Conservation (phyloP, 2,888 invertebrate genomes). For the Caradrina clavipalpis region DNA sequence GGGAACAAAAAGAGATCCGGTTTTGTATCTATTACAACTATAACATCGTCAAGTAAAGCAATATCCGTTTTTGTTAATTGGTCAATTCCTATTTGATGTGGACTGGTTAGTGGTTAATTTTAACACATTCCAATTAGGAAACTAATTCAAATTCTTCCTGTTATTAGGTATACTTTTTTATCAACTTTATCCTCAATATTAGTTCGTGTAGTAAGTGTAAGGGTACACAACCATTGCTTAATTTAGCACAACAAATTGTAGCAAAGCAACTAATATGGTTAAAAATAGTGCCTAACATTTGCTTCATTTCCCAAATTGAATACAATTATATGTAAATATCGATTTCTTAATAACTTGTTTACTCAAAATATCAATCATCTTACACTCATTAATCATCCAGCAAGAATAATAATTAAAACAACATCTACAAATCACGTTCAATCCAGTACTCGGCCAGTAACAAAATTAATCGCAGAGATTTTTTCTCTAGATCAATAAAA, state of each 20-base stretch:
- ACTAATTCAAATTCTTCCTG: background rate
- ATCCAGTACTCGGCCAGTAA: conserved; percentile 64
- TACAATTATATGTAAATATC: conserved; percentile 23
- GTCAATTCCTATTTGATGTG: background rate
- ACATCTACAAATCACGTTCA: conserved; percentile 47
- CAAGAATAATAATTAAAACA: conserved; percentile 52
- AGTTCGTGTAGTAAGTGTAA: no score
- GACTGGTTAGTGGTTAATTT: background rate
- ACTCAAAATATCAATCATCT: conserved; percentile 24
- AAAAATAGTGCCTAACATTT: conserved; percentile 12
- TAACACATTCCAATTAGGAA: background rate
- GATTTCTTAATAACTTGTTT: conserved; percentile 32
- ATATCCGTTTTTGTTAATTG: conserved; percentile 11
- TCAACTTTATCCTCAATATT: background rate
- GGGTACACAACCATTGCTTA: background rate
- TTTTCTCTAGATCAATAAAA: conserved; percentile 83
- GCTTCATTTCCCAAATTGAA: conserved; percentile 14
- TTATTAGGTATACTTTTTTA: background rate
- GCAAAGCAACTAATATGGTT: background rate
- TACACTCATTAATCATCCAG: conserved; percentile 36
- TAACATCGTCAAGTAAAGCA: conserved; percentile 4
- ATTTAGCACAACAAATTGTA: background rate
- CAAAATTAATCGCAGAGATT: conserved; percentile 77
- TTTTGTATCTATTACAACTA: conserved; percentile 36
- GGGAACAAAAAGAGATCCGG: conserved; percentile 42